A percentile compares a stretch with the other conserved stretches of the same genome.
phyloP scores from a whole-genome alignment of 2,888 invertebrate genomes.

The Agonum fuliginosum region DNA sequence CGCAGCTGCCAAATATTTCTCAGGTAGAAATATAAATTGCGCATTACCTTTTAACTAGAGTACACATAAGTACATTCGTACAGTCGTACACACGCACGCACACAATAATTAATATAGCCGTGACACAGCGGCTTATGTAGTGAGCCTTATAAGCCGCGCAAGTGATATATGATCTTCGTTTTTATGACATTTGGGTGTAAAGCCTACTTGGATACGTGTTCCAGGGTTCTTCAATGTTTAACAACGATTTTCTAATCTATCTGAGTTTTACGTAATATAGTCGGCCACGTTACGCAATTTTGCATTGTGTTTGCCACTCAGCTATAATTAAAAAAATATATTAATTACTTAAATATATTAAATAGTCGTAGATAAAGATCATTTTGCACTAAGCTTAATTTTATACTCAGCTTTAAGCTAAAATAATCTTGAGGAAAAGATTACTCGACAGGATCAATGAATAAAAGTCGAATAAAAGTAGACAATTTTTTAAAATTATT shows the following conservation, averaged over 20 bases:
- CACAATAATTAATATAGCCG: slow-evolving; percentile 35
- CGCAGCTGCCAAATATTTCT: slow-evolving; percentile 40
- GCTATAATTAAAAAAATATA: too few species aligned
- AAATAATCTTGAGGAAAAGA: too few species aligned
- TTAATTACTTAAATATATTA: too few species aligned
- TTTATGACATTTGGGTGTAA: slow-evolving; percentile 47
- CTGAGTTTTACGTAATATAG: not conserved
- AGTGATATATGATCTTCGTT: slow-evolving; percentile 43
- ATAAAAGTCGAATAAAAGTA: too few species aligned
- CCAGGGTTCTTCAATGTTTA: slow-evolving; percentile 3
- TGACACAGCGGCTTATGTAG: slow-evolving; percentile 23
- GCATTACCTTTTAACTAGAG: slow-evolving; percentile 34
- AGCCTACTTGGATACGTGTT: not conserved
- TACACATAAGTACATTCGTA: not conserved
- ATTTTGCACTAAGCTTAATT: too few species aligned
- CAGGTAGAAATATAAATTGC: slow-evolving; percentile 22
- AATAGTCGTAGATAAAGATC: too few species aligned
- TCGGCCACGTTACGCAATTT: not conserved
- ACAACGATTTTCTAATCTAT: not conserved
- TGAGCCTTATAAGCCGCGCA: slow-evolving; percentile 12
- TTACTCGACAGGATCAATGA: too few species aligned
- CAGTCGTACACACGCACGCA: slow-evolving; percentile 17
- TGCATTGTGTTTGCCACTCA: too few species aligned
- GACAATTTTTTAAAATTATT: too few species aligned
- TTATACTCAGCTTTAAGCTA: too few species aligned